These are phyloP conservation scores for Recurvirostra avosetta DNA, from an alignment of 2,113 vertebrate genomes.

Conservation along the genomic window DNA sequence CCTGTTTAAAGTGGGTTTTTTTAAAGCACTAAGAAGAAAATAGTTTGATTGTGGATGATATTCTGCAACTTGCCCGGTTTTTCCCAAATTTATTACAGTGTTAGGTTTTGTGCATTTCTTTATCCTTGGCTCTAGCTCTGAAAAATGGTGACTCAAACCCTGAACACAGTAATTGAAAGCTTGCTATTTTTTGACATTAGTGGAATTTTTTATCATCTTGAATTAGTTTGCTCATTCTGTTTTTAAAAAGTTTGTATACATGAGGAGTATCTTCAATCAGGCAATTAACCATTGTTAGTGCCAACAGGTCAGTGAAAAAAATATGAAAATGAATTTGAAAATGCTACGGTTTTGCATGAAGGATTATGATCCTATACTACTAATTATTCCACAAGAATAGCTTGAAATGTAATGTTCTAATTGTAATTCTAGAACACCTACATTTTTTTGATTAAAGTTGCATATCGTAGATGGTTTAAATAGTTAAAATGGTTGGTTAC, in stretches of 20 bases:
- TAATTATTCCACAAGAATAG: background rate
- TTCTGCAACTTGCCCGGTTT: background rate
- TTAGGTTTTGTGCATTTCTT: background rate
- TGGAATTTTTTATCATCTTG: background rate
- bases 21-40: background rate
- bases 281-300: background rate
- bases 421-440: background rate
- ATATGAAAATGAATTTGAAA: background rate
- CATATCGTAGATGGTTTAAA: background rate
- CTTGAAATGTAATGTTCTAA: background rate
- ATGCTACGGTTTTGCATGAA: background rate
- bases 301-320: background rate
- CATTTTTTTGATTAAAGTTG: background rate
- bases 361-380: background rate
- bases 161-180: background rate
- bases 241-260: background rate
- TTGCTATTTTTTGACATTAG: background rate
- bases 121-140: background rate
- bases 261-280: background rate
- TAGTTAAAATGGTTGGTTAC: background rate
- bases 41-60: background rate
- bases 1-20: background rate
- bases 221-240: background rate
- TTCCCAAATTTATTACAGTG: background rate
- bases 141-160: background rate